Conservation (phyloP, 92 coral and sea anemone genomes). For the Isaurus tuberculatus region DNA sequence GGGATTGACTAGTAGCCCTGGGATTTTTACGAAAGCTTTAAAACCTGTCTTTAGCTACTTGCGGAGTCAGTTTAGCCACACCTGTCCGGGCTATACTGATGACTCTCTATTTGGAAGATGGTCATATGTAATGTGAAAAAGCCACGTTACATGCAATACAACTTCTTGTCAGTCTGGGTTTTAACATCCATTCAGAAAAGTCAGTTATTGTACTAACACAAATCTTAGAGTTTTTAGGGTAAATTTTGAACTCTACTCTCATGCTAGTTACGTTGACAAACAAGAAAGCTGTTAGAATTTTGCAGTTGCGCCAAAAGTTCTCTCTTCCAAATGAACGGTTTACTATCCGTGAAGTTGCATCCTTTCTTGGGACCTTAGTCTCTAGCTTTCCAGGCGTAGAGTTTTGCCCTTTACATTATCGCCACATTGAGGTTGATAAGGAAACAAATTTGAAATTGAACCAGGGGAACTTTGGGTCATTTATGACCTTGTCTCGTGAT, state of each 20-base stretch:
- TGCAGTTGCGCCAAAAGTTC: slow-evolving; percentile 50
- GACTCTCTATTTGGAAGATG: slow-evolving; percentile 55
- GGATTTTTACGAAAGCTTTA: slow-evolving; percentile 57
- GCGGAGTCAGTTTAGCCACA: slow-evolving; percentile 57
- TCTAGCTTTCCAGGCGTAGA: slow-evolving; percentile 68
- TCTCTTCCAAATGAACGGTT: slow-evolving; percentile 16
- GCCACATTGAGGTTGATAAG: slow-evolving; percentile 48
- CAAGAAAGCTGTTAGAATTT: slow-evolving; percentile 41
- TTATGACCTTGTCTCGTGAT: slow-evolving; percentile 2
- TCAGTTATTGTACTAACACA: slow-evolving; percentile 62
- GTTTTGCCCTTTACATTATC: slow-evolving; percentile 60
- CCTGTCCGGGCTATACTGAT: slow-evolving; percentile 67
- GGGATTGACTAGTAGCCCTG: slow-evolving; percentile 61
- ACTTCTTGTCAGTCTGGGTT: slow-evolving; percentile 59
- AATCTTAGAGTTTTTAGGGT: slow-evolving; percentile 53
- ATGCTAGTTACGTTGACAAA: slow-evolving; percentile 61
- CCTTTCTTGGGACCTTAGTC: slow-evolving; percentile 54
- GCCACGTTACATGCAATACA: slow-evolving; percentile 59
- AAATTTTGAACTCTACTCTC: slow-evolving; percentile 45
- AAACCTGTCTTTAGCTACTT: slow-evolving; percentile 60
- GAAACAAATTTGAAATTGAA: slow-evolving; percentile 33
- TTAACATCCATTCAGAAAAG: slow-evolving; percentile 59
- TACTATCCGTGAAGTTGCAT: slow-evolving; percentile 65
- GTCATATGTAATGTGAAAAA: slow-evolving; percentile 46
- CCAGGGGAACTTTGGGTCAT: slow-evolving; percentile 55